Conservation (phyloP, 2,888 invertebrate species). For the Caenorhabditis doughertyi region DNA sequence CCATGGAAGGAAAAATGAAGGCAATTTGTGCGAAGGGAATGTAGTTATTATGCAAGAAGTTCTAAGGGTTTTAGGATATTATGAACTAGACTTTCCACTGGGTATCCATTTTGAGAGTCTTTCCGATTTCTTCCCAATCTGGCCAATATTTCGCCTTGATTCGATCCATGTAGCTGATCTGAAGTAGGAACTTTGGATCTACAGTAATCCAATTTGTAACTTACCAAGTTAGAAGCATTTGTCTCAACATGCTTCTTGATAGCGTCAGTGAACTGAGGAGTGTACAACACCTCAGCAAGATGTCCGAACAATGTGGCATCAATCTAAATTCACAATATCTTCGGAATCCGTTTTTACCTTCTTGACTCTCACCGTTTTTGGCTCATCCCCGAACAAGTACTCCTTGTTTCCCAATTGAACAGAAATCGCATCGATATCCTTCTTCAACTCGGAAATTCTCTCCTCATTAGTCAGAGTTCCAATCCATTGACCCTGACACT, state of each 20-base stretch:
- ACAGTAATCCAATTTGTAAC: neutral
- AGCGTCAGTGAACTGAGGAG: conserved; percentile 92
- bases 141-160: conserved; percentile 80
- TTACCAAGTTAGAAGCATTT: conserved; percentile 71
- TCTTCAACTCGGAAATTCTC: conserved; percentile 81
- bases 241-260: conserved; percentile 88
- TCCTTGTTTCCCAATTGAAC: conserved; percentile 81
- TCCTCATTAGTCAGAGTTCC: conserved; percentile 83
- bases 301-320: conserved; percentile 95
- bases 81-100: neutral
- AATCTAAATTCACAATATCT: conserved; percentile 81
- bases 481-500: conserved; percentile 82
- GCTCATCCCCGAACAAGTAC: conserved; percentile 63
- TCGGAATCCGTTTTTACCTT: neutral
- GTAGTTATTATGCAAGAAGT: neutral
- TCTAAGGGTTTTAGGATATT: too few species aligned
- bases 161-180: conserved; percentile 66
- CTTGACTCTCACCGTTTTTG: conserved; percentile 64
- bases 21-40: too few species aligned
- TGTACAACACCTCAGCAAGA: conserved; percentile 93
- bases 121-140: conserved; percentile 76
- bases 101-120: conserved; percentile 62
- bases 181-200: conserved; percentile 4
- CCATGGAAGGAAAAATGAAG: neutral
- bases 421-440: conserved; percentile 83